phyloP scores from a whole-genome alignment of 2,888 invertebrate species.

The Caenorhabditis japonica region DNA sequence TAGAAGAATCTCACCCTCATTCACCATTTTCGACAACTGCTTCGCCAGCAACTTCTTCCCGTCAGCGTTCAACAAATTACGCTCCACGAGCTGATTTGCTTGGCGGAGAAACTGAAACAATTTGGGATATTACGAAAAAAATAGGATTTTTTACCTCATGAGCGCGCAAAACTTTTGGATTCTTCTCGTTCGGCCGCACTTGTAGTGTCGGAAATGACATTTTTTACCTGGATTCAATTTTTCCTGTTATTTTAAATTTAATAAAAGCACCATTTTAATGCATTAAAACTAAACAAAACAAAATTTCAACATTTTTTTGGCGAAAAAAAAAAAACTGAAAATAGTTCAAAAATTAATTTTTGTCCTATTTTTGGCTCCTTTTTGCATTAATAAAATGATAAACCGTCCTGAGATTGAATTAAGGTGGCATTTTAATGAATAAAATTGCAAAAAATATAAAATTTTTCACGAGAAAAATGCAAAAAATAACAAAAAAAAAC shows the following conservation, averaged over 20 bases:
- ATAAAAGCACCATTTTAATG: too few species aligned
- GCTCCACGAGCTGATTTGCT: slow-evolving; percentile 26
- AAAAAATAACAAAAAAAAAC: too few species aligned
- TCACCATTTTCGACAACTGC: slow-evolving; percentile 22
- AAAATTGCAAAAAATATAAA: background rate
- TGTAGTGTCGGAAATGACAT: slow-evolving; percentile 40
- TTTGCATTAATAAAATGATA: too few species aligned
- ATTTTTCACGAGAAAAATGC: background rate
- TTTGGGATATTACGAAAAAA: background rate
- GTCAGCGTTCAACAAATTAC: slow-evolving; percentile 23
- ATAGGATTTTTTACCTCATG: slow-evolving; percentile 24
- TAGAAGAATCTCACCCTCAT: slow-evolving; percentile 14
- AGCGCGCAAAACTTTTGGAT: slow-evolving; percentile 27
- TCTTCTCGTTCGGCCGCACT: slow-evolving; percentile 36
- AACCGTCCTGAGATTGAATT: too few species aligned
- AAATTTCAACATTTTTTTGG: too few species aligned
- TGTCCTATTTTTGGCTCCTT: too few species aligned
- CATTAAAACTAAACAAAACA: too few species aligned
- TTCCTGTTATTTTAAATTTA: background rate
- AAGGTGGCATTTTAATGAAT: too few species aligned
- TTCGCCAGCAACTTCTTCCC: slow-evolving; percentile 25
- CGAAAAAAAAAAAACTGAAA: too few species aligned
- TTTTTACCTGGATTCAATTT: slow-evolving; percentile 7
- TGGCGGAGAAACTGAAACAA: slow-evolving; percentile 42
- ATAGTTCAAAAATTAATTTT: too few species aligned